Conservation (phyloP, 2,797 vertebrate genomes). For the Decapterus maruadsi region DNA sequence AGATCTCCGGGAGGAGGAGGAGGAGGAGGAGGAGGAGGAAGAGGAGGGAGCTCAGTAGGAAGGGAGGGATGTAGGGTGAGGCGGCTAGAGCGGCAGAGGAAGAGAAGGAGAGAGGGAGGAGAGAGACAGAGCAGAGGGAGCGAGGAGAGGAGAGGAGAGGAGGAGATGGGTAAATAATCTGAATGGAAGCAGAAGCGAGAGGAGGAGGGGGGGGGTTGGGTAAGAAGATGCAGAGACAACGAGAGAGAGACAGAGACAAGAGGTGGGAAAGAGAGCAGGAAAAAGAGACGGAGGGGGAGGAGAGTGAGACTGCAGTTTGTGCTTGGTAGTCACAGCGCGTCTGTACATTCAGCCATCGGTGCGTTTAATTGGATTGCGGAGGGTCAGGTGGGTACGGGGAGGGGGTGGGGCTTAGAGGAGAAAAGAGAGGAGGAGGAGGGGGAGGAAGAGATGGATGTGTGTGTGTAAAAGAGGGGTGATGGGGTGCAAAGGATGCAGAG, state of each 20-base stretch:
- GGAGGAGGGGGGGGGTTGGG: constrained; percentile 33
- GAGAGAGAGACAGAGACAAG: constrained; percentile 66
- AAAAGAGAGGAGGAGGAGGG: constrained; percentile 16
- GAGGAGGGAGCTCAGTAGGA: constrained; percentile 54
- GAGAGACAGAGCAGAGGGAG: constrained; percentile 56
- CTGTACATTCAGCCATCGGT: constrained; percentile 66
- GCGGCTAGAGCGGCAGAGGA: constrained; percentile 46
- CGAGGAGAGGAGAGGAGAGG: constrained; percentile 39
- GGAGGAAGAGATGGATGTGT: constrained; percentile 1
- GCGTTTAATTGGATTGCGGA: constrained; percentile 78
- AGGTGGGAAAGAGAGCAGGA: constrained; percentile 71
- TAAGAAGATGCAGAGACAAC: constrained; percentile 61
- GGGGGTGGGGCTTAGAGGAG: constrained; percentile 66
- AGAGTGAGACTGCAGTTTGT: constrained; percentile 84
- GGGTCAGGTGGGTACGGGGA: constrained; percentile 80
- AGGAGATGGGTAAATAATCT: constrained; percentile 71
- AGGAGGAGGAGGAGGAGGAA: constrained; percentile 51
- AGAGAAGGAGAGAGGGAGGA: constrained; percentile 56
- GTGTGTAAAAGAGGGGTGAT: constrained; percentile 54
- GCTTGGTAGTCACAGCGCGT: constrained; percentile 82
- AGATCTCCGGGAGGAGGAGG: constrained; percentile 74
- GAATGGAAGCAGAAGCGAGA: constrained; percentile 68
- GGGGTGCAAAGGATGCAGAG: constrained; percentile 73
- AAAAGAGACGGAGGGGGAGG: constrained; percentile 70
- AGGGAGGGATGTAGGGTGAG: constrained; percentile 74